Evolutionary conservation across 2,113 vertebrate genomes (phyloP), one percentile per base, ranked within the genome.

Genomic region (Mobula hypostoma): DNA sequence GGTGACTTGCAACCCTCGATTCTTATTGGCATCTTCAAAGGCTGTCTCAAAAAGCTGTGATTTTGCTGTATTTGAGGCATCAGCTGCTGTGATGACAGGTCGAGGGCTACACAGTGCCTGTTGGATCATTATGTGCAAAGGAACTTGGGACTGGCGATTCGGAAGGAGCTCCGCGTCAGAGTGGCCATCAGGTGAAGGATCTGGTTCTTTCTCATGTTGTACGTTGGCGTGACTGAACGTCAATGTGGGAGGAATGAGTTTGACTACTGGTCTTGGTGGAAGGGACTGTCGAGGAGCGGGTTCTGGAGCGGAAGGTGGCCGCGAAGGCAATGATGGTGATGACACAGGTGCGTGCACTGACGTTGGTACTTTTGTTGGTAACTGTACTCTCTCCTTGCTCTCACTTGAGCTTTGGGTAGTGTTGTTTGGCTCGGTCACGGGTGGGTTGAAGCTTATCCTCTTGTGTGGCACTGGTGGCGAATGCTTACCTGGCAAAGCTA

Each of bases 101-200:
- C 98, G 97, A 0, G 99, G 98, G 92, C 98, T 99, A 91, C 97
- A 97, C 94, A 99, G 96, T 3, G 99, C 99, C 95, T 99, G 97
- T 96, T 99, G 99, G 96, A 99, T 99, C 95, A 98, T 98, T 95
- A 99, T 98, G 95, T 99, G 99, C 94, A 99, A 95, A 0, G 99
- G 98, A 70, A 99, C 80, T 0, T 97, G 97, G 74, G 98, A 97
- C 1, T 98, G 96, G 15, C 98, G 97, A 29, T 40, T 93, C 9
- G 91, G 91, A 15, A 74, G 36, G 36, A 93, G 68, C 70, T 93
- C 91, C 11, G 61, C 96, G 97, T 72, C 72, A 96, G 1, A 96
- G 97, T 72, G 72, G 2, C 48, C 32, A 40, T 93, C 36, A 36
- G 91, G 48, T n/a, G 70, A 95, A 96, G 96, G 97, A 15, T 74